Base-by-base conservation (phyloP, 2,113 vertebrate genomes). In the Balaenoptera acutorostrata region DNA sequence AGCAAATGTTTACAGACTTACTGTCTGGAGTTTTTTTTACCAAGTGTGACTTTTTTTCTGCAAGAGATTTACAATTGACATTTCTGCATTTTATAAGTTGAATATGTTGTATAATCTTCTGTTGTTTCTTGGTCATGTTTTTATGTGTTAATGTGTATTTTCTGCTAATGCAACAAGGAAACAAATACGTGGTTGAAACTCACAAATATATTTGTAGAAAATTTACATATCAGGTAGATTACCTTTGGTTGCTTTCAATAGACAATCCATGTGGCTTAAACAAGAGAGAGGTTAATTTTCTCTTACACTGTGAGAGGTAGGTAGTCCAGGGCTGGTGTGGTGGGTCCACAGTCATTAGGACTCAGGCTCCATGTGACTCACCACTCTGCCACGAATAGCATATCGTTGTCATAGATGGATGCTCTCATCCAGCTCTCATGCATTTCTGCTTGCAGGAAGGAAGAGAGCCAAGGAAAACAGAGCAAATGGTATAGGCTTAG, bases 61-160 rank as follows among this genome's bases (percentile, higher is more conserved):
- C 17, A 31, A 46, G 59, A 81, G 33, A 78, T 52, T 64, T n/a
- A 14, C 46, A 44, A 0, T 29, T 1, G 21, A n/a, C 41, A 64
- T 83, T 86, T 52, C 52, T 61, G 3, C 20, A 36, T 88, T 71
- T 92, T 44, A n/a, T 61, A 63, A 83, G 11, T 39, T 71, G 64
- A 80, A 27, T 59, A 5, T 78, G 33, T 49, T 84, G 7, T 31
- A 4, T 39, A 72, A 41, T 55, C 49, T 68, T 78, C 33, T 5
- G 0, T 74, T 72, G 59, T 84, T 75, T 66, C 23, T 89, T 39
- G 49, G 12, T 2, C 52, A 66, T 86, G 12, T n/a, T 87, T 88
- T 84, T 93, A 31, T 64, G 3, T 88, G 63, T 86, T 78, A 75
- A 18, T 92, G 61, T 64, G 7, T 63, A 20, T 75, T 69, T 71